These are phyloP conservation scores for Xiphophorus maculatus DNA, from an alignment of 2,113 vertebrate genomes.

Conservation along the genomic window DNA sequence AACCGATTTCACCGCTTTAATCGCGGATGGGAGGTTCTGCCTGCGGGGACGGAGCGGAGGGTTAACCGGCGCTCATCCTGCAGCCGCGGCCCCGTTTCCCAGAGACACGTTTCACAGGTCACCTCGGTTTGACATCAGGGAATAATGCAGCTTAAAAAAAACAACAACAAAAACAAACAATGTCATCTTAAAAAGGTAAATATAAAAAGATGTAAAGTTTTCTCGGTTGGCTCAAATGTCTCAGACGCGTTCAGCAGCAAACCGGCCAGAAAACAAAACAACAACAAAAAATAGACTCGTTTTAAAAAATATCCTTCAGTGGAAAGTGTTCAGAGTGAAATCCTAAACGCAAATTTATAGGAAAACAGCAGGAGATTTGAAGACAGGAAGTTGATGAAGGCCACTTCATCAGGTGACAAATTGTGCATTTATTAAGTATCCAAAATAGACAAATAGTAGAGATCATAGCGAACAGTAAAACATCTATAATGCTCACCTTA, in stretches of 20 bases:
- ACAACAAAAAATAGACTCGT: conserved; percentile 55
- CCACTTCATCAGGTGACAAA: neutral
- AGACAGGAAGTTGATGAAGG: too few relatives aligned
- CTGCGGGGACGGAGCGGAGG: conserved; percentile 48
- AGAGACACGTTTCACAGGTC: neutral
- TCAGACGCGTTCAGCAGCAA: neutral
- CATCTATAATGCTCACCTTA: neutral
- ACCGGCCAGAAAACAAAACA: conserved; percentile 52
- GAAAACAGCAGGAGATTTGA: conserved; percentile 60
- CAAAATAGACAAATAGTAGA: too few relatives aligned
- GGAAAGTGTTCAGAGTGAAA: conserved; percentile 57
- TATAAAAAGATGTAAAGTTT: too few relatives aligned
- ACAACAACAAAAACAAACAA: too few relatives aligned
- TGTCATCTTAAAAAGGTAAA: too few relatives aligned
- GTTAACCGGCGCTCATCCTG: conserved; percentile 4
- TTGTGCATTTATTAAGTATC: too few relatives aligned
- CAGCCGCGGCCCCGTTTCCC: neutral
- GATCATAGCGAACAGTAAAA: too few relatives aligned
- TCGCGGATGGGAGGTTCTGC: conserved; percentile 54
- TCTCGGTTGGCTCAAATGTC: conserved; percentile 25
- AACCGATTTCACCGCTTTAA: conserved; percentile 71
- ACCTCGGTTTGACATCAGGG: neutral
- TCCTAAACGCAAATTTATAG: conserved; percentile 64
- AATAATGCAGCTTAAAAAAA: too few relatives aligned
- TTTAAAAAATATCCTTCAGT: conserved; percentile 65